Base-by-base conservation (phyloP, 2,797 vertebrate species). In the Melanotaenia pygmaea region DNA sequence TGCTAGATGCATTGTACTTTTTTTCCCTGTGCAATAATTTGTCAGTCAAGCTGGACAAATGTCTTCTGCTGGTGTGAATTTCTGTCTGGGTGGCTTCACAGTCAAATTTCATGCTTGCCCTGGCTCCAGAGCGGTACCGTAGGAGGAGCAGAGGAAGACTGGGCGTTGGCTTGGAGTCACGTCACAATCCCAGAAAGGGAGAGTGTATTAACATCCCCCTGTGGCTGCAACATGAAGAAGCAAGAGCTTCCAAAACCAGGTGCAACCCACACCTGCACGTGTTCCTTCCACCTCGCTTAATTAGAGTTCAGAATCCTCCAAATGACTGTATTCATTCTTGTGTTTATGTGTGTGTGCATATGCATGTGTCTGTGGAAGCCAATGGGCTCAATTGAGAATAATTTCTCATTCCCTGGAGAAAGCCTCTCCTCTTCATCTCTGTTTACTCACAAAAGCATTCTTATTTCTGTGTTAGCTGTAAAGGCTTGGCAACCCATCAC, bases 281-380 rank as follows among this genome's bases (percentile, higher is more conserved):
- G 53, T 84, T 82, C 67, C 83, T 81, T 90, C 85, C 85, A 91
- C 91, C 89, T 87, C 67, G 56, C 81, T 88, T 94, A 94, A 94
- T 94, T 94, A 91, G 91, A 93, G 93, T 92, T 93, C 81, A 80
- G 72, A 85, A 77, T 93, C 88, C 82, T 87, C 73, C 88, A 93
- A 94, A 93, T 94, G 90, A 94, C 94, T 94, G 94, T 93, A 88
- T 83, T 86, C 65, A 83, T 76, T 94, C 88, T 89, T 79, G 79
- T 93, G 85, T 90, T 76, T 66, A 24, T 76, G 70, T 93, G 88
- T 61, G 71, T 67, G 60, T 85, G 82, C 43, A 28, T 54, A 58
- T 85, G 80, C 54, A 32, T 18, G 43, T 79, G 88, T 94, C 93
- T 82, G 89, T 79, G 86, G 89, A 80, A 86, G 85, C 64, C 59